phyloP scores from a whole-genome alignment of 2,888 invertebrate species.

The Argyra leucocephala region DNA sequence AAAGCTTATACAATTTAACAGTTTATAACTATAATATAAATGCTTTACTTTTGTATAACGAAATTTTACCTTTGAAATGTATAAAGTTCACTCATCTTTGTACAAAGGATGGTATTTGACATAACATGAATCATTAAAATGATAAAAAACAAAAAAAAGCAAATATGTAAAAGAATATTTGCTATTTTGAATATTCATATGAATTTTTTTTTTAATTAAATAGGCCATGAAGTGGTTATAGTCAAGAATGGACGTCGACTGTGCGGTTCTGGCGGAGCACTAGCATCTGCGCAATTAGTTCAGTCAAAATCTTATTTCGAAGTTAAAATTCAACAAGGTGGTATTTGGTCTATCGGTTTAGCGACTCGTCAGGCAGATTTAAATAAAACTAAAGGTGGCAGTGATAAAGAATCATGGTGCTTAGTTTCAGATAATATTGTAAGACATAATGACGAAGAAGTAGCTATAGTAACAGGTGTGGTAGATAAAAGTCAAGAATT shows the following conservation, averaged over 20 bases:
- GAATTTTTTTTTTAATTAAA: conserved; percentile 25
- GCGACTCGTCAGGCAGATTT: conserved; percentile 82
- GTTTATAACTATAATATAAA: too few relatives aligned
- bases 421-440: conserved; percentile 82
- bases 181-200: neutral
- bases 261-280: conserved; percentile 90
- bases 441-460: conserved; percentile 70
- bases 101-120: neutral
- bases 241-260: conserved; percentile 87
- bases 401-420: conserved; percentile 87
- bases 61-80: too few relatives aligned
- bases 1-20: too few relatives aligned
- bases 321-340: conserved; percentile 92
- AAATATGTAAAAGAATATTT: neutral
- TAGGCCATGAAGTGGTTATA: conserved; percentile 91
- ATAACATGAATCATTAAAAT: neutral
- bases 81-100: neutral
- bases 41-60: too few relatives aligned
- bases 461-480: conserved; percentile 31
- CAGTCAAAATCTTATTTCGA: conserved; percentile 98
- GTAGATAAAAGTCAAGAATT: conserved; percentile 27
- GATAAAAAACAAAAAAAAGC: neutral
- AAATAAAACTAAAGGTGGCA: conserved; percentile 77
- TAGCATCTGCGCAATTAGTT: conserved; percentile 87
- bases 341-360: conserved; percentile 91